Evolutionary conservation across 2,888 invertebrate genomes (phyloP).

Genomic region (Hirtodrosophila alboralis): DNA sequence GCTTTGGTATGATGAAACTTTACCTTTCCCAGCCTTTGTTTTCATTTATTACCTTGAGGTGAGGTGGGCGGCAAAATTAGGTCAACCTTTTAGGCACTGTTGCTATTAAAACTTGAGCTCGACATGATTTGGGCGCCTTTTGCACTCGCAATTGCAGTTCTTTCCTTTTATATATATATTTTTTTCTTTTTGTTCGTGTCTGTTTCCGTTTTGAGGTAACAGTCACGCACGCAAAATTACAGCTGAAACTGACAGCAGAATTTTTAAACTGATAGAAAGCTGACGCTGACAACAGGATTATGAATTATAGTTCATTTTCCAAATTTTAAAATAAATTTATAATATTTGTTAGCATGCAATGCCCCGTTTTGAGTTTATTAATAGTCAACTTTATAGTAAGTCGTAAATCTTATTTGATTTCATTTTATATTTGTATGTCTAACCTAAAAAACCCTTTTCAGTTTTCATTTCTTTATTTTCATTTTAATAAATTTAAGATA

Average conservation of each 20-base stretch:
- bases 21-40: constrained; percentile 1
- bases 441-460: too few relatives aligned
- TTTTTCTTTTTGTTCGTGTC: constrained; percentile 35
- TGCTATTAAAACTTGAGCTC: constrained; percentile 43
- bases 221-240: constrained; percentile 48
- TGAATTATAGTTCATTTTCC: constrained; percentile 26
- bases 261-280: constrained; percentile 39
- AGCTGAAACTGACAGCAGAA: constrained; percentile 31
- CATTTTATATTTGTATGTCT: too few relatives aligned
- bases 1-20: not conserved
- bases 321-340: too few relatives aligned
- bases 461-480: too few relatives aligned
- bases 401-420: too few relatives aligned
- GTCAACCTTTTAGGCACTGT: constrained; percentile 57
- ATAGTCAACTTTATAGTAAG: too few relatives aligned
- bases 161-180: too few relatives aligned
- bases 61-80: constrained; percentile 52
- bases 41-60: constrained; percentile 44
- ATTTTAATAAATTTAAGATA: too few relatives aligned
- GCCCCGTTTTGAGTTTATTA: not conserved
- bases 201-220: constrained; percentile 50
- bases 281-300: constrained; percentile 24
- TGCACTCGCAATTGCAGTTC: constrained; percentile 19
- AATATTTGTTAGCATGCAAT: not conserved
- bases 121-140: constrained; percentile 57